Evolutionary conservation across 2,113 vertebrate species (phyloP).

Genomic region (Sciurus niger): DNA sequence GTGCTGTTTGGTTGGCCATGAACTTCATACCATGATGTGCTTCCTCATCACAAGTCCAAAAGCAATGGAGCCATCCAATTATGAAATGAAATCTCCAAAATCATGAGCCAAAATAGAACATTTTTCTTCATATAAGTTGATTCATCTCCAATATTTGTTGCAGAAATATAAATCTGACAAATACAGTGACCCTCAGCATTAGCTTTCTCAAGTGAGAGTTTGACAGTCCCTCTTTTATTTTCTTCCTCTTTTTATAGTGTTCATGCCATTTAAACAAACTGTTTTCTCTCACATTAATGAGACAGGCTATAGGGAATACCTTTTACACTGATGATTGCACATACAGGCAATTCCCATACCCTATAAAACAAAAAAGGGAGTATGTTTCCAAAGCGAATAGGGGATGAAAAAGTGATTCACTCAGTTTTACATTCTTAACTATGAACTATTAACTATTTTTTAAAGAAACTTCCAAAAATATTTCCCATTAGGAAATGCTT

Average conservation of each 20-base stretch:
- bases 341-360: not conserved
- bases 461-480: not conserved
- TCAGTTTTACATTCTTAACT: not conserved
- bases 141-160: not conserved
- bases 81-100: not conserved
- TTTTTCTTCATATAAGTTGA: not conserved
- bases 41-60: not conserved
- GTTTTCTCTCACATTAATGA: not conserved
- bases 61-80: not conserved
- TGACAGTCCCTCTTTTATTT: not conserved
- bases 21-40: not conserved
- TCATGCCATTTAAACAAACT: not conserved
- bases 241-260: not conserved
- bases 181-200: not conserved
- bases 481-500: too few species aligned
- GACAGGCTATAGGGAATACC: not conserved
- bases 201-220: too few species aligned
- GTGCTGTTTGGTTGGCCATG: not conserved
- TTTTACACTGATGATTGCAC: too few species aligned
- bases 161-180: not conserved
- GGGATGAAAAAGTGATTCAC: not conserved
- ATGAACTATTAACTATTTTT: not conserved
- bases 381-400: not conserved
- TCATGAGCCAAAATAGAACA: not conserved
- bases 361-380: not conserved